A percentile compares a stretch with the other conserved stretches of the same genome.
These are phyloP conservation scores for Drosophila meridiana DNA, from an alignment of 2,888 invertebrate genomes.

Conservation along the genomic window DNA sequence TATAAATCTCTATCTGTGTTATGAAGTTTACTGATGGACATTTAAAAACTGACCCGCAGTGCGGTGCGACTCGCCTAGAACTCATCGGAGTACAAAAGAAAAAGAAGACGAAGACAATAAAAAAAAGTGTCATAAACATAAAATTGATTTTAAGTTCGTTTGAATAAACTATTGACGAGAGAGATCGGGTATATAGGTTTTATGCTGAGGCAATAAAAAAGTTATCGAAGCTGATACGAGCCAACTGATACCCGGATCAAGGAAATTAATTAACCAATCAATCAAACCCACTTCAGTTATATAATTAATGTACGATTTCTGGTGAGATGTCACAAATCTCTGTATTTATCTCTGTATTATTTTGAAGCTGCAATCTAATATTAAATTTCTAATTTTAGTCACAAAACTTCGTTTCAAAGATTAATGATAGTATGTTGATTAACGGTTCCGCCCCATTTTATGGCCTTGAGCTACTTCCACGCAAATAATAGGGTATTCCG, in stretches of 20 bases:
- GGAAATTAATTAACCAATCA: not conserved
- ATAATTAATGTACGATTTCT: no score
- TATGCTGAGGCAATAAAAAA: not conserved
- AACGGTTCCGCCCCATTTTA: not conserved
- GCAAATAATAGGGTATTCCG: not conserved
- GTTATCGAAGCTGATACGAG: not conserved
- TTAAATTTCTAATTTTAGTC: not conserved
- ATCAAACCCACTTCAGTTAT: not conserved
- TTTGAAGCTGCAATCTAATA: not conserved
- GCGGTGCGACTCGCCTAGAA: constrained; percentile 35
- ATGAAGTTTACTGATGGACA: constrained; percentile 9
- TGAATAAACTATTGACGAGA: not conserved
- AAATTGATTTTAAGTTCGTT: constrained; percentile 62
- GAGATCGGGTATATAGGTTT: not conserved
- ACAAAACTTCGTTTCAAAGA: not conserved
- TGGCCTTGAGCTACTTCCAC: not conserved
- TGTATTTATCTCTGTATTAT: not conserved
- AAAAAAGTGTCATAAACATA: constrained; percentile 71
- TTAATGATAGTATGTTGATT: not conserved
- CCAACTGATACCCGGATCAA: not conserved
- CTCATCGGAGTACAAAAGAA: constrained; percentile 3
- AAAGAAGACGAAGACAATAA: constrained; percentile 26
- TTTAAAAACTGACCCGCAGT: constrained; percentile 48
- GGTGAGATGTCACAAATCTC: not conserved
- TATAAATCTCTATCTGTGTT: constrained; percentile 9